phyloP scores from a whole-genome alignment of 2,888 invertebrate species.

The Lasius fuliginosus region DNA sequence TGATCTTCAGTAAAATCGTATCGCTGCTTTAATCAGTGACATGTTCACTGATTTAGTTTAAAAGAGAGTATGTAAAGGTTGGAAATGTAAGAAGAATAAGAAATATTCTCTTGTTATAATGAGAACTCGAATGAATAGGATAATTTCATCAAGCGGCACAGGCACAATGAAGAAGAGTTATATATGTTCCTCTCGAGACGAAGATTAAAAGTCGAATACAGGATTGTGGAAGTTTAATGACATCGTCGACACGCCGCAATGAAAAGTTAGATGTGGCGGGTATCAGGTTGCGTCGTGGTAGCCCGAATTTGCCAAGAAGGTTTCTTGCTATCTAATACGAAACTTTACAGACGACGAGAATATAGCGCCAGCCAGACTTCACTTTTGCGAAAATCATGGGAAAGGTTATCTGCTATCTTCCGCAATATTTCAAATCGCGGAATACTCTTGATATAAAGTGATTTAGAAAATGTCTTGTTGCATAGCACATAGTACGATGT shows the following conservation, averaged over 20 bases:
- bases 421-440: constrained; percentile 12
- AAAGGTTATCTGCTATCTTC: constrained; percentile 12
- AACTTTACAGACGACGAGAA: constrained; percentile 33
- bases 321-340: constrained; percentile 39
- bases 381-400: not conserved
- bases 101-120: not conserved
- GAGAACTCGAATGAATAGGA: constrained; percentile 14
- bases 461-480: not conserved
- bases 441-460: constrained; percentile 15
- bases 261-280: constrained; percentile 34
- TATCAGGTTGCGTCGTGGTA: constrained; percentile 36
- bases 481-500: too few relatives aligned
- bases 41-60: too few relatives aligned
- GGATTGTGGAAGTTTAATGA: constrained; percentile 39
- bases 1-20: too few relatives aligned
- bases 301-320: constrained; percentile 33
- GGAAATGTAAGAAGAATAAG: too few relatives aligned
- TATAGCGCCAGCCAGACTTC: constrained; percentile 21
- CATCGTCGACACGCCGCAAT: constrained; percentile 33
- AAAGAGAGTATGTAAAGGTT: too few relatives aligned
- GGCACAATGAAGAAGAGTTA: constrained; percentile 10
- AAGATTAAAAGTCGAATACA: constrained; percentile 43
- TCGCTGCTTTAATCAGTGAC: too few relatives aligned
- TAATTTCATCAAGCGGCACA: constrained; percentile 14
- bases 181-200: constrained; percentile 1